Evolutionary conservation across 2,888 invertebrate genomes (phyloP).

Genomic region (Eristalis tenax): DNA sequence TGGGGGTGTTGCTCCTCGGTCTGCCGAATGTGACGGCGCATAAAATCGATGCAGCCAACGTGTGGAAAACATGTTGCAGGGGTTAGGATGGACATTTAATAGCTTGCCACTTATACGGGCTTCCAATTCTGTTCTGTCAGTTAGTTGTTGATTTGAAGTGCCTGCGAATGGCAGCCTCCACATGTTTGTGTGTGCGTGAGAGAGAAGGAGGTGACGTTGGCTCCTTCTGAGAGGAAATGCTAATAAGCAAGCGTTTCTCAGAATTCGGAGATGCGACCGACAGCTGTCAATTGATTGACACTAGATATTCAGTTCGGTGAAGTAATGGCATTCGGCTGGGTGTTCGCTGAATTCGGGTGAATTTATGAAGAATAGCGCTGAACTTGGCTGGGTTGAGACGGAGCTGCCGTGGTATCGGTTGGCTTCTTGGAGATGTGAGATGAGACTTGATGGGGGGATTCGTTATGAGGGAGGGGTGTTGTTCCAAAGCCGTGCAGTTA

Average conservation of each 20-base stretch:
- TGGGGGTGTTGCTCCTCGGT: conserved; percentile 8
- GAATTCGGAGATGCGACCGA: background rate
- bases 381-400: too few relatives aligned
- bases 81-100: conserved; percentile 57
- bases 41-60: conserved; percentile 65
- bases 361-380: background rate
- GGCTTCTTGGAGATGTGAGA: too few relatives aligned
- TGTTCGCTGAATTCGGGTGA: background rate
- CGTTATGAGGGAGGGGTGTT: too few relatives aligned
- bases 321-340: background rate
- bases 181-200: background rate
- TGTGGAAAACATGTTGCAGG: conserved; percentile 35
- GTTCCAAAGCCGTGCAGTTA: too few relatives aligned
- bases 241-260: background rate
- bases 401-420: too few relatives aligned
- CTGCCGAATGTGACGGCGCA: conserved; percentile 61
- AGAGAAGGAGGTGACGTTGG: too few relatives aligned
- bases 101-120: conserved; percentile 55
- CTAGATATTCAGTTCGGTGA: background rate
- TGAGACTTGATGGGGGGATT: too few relatives aligned
- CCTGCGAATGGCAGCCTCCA: background rate
- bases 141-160: conserved; percentile 22
- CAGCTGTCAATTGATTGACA: background rate
- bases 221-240: conserved; percentile 4
- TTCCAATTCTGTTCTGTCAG: conserved; percentile 16